A percentile compares a stretch with the other conserved stretches of the same genome.
These are phyloP conservation scores for Cyphomyrus discorhynchus DNA, from an alignment of 2,113 vertebrate genomes.

Conservation along the genomic window DNA sequence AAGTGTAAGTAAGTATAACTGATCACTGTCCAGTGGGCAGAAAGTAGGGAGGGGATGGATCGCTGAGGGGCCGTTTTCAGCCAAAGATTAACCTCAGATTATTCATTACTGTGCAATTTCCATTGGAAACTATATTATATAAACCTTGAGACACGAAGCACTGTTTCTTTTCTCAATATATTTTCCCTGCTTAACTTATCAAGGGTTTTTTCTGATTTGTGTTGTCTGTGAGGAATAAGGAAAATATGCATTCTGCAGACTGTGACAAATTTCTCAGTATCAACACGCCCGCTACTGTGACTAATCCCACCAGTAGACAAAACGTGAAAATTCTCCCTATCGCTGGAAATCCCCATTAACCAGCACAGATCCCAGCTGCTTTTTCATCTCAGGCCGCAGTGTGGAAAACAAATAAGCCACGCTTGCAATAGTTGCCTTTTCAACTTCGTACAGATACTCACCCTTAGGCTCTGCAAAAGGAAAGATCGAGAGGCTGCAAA, in stretches of 20 bases:
- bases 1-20: not conserved
- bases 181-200: not conserved
- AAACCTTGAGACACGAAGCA: not conserved
- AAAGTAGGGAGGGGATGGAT: not conserved
- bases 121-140: not conserved
- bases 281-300: not conserved
- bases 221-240: slow-evolving; percentile 1
- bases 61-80: not conserved
- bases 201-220: not conserved
- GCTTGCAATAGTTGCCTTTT: not conserved
- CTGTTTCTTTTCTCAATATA: not conserved
- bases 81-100: not conserved
- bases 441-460: not conserved
- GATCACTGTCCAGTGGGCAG: not conserved
- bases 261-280: not conserved
- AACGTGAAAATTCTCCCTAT: not conserved
- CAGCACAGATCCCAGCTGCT: not conserved
- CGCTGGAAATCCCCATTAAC: not conserved
- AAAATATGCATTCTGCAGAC: not conserved
- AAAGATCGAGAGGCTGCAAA: slow-evolving; percentile 7
- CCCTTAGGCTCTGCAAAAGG: not conserved
- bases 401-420: not conserved
- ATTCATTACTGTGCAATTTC: not conserved
- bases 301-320: not conserved
- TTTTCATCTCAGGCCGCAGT: not conserved